These are phyloP conservation scores for Streblospio benedicti DNA, from an alignment of 1,140 invertebrate genomes.

Conservation along the genomic window DNA sequence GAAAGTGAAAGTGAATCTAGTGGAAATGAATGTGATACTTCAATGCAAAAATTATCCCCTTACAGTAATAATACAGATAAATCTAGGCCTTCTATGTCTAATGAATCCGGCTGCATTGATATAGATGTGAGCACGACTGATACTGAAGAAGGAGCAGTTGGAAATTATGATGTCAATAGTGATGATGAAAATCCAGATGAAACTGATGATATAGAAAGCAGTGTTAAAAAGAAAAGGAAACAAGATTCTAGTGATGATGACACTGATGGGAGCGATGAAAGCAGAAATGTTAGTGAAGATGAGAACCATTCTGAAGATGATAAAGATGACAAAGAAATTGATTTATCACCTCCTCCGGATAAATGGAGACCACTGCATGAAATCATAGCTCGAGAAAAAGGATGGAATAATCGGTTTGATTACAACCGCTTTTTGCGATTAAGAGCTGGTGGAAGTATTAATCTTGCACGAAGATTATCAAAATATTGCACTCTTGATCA, in stretches of 20 bases:
- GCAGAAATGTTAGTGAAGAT: constrained; percentile 35
- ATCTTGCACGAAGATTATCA: constrained; percentile 72
- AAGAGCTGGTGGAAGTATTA: constrained; percentile 70
- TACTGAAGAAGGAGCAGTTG: constrained; percentile 19
- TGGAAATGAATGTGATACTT: constrained; percentile 36
- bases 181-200: constrained; percentile 14
- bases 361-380: constrained; percentile 56
- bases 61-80: too few species aligned
- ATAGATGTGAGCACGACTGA: constrained; percentile 11
- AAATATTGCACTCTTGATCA: constrained; percentile 66
- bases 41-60: constrained; percentile 29
- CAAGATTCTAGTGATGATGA: constrained; percentile 14
- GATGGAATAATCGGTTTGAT: constrained; percentile 27
- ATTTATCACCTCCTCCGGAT: constrained; percentile 54
- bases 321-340: constrained; percentile 49
- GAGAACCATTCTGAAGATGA: constrained; percentile 35
- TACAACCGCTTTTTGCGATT: constrained; percentile 56
- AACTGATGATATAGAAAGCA: constrained; percentile 13
- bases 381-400: constrained; percentile 35
- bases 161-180: constrained; percentile 21
- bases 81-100: too few species aligned
- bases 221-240: constrained; percentile 7
- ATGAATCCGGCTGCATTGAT: too few species aligned
- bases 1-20: constrained; percentile 22
- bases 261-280: constrained; percentile 18